Base-by-base conservation (phyloP, 2,113 vertebrate species). In the Odontesthes bonariensis region DNA sequence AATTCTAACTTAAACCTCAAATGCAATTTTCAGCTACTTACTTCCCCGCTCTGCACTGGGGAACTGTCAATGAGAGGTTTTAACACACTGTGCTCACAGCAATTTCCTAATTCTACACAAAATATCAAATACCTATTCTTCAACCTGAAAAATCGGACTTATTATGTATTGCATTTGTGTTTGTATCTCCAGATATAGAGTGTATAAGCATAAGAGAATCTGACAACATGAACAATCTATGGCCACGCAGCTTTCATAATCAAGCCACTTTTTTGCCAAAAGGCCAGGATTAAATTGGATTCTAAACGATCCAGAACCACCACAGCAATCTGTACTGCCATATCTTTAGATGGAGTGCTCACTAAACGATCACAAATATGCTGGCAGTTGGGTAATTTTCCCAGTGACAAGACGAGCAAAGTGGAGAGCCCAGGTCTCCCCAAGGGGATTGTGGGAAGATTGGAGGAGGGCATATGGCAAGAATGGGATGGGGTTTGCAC, bases 261-360 rank as follows among this genome's bases (percentile, higher is more conserved):
- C 94, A 94, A 92, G 85, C 81, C 82, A 88, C 90, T 93, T 92
- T 83, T 52, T 82, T 75, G 77, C 69, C 85, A 65, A 44, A 71
- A 87, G 86, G 87, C 87, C 83, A 67, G 84, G 85, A 91, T 92
- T 88, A 91, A 92, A 94, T 94, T 93, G 93, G 92, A 93, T 94
- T 94, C 88, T 91, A 94, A 94, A 94, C 94, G 92, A 94, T 94
- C 93, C 93, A 92, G 92, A 94, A 94, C 93, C 83, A 71, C 91
- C 88, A 78, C 88, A 93, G 92, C 87, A 83, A 94, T 94, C 90
- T 90, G 87, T 84, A 84, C 85, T 75, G 89, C 92, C 91, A 89
- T 91, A 91, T 89, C 91, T 85, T 77, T 47, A 86, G 82, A 87
- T 67, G 20, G 59, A 72, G 77, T 32, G 88, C 81, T 84, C 75